A percentile compares a stretch with the other conserved stretches of the same genome.
Conservation (phyloP, 2,888 invertebrate genomes). For the Rotaria socialis region DNA sequence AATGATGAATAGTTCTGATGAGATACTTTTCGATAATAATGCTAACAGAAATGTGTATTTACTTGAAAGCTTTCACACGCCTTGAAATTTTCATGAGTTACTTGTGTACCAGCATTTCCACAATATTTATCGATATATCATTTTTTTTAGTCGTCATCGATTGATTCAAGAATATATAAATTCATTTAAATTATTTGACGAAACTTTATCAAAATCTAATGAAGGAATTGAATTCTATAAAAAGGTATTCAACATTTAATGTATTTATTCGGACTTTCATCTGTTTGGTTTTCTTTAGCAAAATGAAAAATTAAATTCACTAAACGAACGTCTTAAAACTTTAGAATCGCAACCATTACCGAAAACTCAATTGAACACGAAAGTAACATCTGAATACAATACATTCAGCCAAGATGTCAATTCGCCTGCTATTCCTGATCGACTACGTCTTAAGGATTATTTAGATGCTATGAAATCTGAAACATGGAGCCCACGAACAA, state of each 20-base stretch:
- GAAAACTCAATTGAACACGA: neutral
- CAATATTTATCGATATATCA: too few relatives aligned
- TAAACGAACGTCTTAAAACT: neutral
- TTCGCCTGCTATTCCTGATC: constrained; percentile 48
- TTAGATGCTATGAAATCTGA: constrained; percentile 70
- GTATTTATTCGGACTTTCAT: neutral
- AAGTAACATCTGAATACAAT: neutral
- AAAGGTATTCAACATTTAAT: constrained; percentile 65
- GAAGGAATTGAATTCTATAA: constrained; percentile 87
- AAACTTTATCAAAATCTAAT: constrained; percentile 78
- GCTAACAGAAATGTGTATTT: too few relatives aligned
- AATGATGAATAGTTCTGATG: too few relatives aligned
- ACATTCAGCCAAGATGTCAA: neutral
- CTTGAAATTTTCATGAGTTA: too few relatives aligned
- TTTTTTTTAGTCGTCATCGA: neutral
- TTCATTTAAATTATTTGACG: constrained; percentile 84
- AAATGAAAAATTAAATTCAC: neutral
- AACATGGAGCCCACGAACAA: constrained; percentile 52
- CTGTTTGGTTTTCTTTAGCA: neutral
- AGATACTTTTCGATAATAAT: too few relatives aligned
- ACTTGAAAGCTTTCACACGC: too few relatives aligned
- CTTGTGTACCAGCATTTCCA: too few relatives aligned
- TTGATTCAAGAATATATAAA: constrained; percentile 65
- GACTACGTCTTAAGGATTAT: constrained; percentile 80
- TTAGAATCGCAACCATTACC: neutral